These are phyloP conservation scores for Tachina lurida DNA, from an alignment of 2,888 invertebrate species.

Conservation along the genomic window DNA sequence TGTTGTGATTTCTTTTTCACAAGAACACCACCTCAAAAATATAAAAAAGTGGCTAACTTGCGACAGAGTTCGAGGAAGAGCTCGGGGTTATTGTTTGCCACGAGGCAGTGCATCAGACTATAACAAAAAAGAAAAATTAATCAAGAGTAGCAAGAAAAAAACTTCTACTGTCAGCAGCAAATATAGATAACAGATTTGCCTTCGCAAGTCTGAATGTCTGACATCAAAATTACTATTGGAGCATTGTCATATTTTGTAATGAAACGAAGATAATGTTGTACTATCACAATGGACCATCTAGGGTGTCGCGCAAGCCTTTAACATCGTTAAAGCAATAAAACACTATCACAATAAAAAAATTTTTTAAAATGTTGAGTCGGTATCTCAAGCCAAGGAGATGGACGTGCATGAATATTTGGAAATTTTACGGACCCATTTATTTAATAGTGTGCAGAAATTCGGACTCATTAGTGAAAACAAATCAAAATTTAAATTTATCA, in stretches of 20 bases:
- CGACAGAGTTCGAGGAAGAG: neutral
- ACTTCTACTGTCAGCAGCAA: neutral
- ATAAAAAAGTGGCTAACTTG: too few species aligned
- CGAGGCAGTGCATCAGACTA: neutral
- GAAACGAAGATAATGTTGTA: neutral
- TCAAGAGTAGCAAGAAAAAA: conserved; percentile 1
- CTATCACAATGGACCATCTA: neutral
- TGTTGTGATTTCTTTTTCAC: too few species aligned
- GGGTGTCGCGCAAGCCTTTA: neutral
- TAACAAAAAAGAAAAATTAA: neutral
- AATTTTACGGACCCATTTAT: neutral
- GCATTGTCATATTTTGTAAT: neutral
- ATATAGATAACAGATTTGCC: neutral
- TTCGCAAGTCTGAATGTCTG: neutral
- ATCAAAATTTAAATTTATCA: too few species aligned
- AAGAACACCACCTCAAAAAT: too few species aligned
- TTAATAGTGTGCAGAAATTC: neutral
- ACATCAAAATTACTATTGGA: neutral
- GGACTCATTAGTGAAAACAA: too few species aligned
- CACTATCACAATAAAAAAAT: neutral
- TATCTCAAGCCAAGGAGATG: conserved; percentile 7
- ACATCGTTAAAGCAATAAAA: conserved; percentile 9
- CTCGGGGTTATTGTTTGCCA: conserved; percentile 1
- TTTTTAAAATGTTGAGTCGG: neutral
- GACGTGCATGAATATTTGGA: neutral